Conservation (phyloP, 1,140 invertebrate genomes). For the Odontomachus brunneus region DNA sequence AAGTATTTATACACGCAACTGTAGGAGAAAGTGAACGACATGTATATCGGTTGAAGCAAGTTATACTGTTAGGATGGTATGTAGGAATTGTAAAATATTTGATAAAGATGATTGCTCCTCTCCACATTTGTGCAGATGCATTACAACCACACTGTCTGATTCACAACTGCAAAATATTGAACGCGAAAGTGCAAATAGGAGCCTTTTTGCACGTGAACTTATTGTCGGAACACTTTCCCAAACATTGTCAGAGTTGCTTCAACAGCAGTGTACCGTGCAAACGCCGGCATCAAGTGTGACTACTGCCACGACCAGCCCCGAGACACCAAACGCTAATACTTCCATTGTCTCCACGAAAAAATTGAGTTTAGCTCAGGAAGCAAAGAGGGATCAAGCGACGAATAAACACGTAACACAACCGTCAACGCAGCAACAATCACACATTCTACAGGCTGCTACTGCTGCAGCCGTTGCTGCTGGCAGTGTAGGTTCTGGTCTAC, state of each 20-base stretch:
- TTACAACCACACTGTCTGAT: conserved; percentile 86
- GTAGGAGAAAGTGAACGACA: neutral
- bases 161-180: conserved; percentile 86
- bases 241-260: conserved; percentile 82
- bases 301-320: conserved; percentile 80
- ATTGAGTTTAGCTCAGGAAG: conserved; percentile 76
- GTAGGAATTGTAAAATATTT: conserved; percentile 15
- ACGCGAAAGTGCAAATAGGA: conserved; percentile 88
- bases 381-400: conserved; percentile 78
- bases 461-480: conserved; percentile 66
- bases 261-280: conserved; percentile 76
- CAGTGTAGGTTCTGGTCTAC: conserved; percentile 69
- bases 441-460: conserved; percentile 72
- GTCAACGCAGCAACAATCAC: conserved; percentile 67
- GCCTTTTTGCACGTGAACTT: conserved; percentile 90
- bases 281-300: conserved; percentile 77
- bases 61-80: neutral
- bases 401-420: conserved; percentile 74
- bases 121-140: conserved; percentile 85
- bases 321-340: conserved; percentile 77
- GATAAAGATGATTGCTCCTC: conserved; percentile 1
- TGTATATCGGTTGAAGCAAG: neutral
- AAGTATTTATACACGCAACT: neutral
- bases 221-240: conserved; percentile 88
- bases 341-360: conserved; percentile 77